These are phyloP conservation scores for Isaurus tuberculatus DNA, from an alignment of 92 coral and sea anemone genomes.

Conservation along the genomic window DNA sequence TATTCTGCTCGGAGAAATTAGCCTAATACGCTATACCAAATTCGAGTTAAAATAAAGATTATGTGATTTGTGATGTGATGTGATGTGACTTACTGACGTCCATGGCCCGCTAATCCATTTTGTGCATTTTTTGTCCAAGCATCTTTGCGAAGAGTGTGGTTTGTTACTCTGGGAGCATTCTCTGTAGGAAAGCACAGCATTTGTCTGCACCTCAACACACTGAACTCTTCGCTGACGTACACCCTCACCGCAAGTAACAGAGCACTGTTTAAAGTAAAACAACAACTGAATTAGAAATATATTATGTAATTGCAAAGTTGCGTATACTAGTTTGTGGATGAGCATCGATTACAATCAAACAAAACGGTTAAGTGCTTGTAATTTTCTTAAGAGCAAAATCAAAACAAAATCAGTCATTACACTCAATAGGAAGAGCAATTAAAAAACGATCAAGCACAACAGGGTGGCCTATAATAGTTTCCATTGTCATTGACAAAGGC, in stretches of 20 bases:
- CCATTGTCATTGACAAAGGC: neutral
- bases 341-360: no score
- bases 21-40: no score
- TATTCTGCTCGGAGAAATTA: no score
- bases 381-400: no score
- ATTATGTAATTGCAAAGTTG: no score
- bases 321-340: neutral
- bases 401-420: neutral
- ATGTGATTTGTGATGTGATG: neutral
- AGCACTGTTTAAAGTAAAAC: neutral
- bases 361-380: no score
- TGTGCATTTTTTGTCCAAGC: conserved; percentile 26
- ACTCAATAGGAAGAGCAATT: neutral
- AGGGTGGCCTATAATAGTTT: neutral
- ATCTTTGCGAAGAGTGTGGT: conserved; percentile 10
- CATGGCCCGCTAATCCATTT: conserved; percentile 42
- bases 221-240: conserved; percentile 35
- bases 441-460: neutral
- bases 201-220: conserved; percentile 19
- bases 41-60: no score
- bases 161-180: conserved; percentile 26
- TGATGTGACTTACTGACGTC: conserved; percentile 16
- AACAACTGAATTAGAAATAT: neutral
- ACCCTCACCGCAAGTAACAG: conserved; percentile 44
- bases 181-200: conserved; percentile 22